Evolutionary conservation across 2,113 vertebrate species (phyloP), one percentile per base, ranked within the genome.

Genomic region (Platichthys stellatus): DNA sequence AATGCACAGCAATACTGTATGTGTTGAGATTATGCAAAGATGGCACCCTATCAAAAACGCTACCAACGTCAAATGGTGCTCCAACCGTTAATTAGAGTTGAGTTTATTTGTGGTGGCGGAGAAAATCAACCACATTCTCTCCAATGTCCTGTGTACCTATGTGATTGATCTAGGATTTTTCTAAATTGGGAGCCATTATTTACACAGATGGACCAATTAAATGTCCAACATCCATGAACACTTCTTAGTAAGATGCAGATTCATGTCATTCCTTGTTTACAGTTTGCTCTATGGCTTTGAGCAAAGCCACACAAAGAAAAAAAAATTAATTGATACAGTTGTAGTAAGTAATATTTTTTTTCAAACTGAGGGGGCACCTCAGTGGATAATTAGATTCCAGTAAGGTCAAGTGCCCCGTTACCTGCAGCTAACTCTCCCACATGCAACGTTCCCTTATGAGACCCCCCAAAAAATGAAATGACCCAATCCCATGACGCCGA

Each of bases 401-500:
- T 31, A 6, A 31, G 28, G 28, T 31, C 28, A 31, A 5, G 8
- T 38, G 35, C 35, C 9, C 35, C 35, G 35, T 38, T 10, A 38
- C 8, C 65, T 66, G 51, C 68, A 35, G 26, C 23, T 38, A n/a
- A 62, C 69, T 35, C 23, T n/a, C 53, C 28, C 43, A 57, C 4
- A 40, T 28, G 18, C 10, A 9, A 58, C 66, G 71, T 80, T 72
- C 62, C 66, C 57, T 72, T 63, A 70, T 60, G 53, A 47, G 23
- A 59, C 11, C 20, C 26, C 31, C 31, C 31, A 49, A 64, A 28
- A 43, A 72, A 40, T 24, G 11, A 68, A 74, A 40, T 82, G 74
- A 86, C 78, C 76, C 11, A 5, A 68, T 57, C 61, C 69, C 20
- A 12, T 63, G 66, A 67, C 66, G 71, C 87, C n/a, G 21, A 74